A percentile compares a stretch with the other conserved stretches of the same genome.
These are phyloP conservation scores for Anas acuta DNA, from an alignment of 2,797 vertebrate species.

Conservation along the genomic window DNA sequence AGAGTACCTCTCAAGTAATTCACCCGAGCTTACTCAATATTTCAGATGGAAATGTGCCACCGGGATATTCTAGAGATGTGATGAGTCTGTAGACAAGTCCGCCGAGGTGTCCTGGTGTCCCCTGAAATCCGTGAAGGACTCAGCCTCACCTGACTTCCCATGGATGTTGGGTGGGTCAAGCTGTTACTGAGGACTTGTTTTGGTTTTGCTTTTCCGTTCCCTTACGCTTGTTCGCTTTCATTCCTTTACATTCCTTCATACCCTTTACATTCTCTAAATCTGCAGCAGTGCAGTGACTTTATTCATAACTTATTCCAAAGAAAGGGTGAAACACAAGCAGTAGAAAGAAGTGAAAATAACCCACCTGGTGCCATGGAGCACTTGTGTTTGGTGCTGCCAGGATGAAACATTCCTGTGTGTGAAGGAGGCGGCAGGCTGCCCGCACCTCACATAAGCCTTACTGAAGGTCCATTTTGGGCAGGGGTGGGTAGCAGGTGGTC, in stretches of 20 bases:
- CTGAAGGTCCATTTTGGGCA: background rate
- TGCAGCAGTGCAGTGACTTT: background rate
- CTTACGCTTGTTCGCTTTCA: background rate
- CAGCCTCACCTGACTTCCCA: background rate
- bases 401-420: background rate
- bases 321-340: slow-evolving; percentile 9
- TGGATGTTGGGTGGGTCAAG: background rate
- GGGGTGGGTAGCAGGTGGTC: background rate
- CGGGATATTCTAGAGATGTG: background rate
- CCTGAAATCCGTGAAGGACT: background rate
- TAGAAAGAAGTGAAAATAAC: slow-evolving; percentile 1
- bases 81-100: background rate
- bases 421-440: background rate
- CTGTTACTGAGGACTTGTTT: background rate
- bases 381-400: background rate
- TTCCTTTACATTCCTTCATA: background rate
- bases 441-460: slow-evolving; percentile 1
- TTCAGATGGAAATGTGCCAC: background rate
- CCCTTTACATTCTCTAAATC: background rate
- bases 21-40: background rate
- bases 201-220: background rate
- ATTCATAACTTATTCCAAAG: slow-evolving; percentile 41
- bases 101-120: background rate
- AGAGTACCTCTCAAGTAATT: background rate
- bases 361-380: background rate